These are phyloP conservation scores for Tapirus terrestris DNA, from an alignment of 2,113 vertebrate species.

Conservation along the genomic window DNA sequence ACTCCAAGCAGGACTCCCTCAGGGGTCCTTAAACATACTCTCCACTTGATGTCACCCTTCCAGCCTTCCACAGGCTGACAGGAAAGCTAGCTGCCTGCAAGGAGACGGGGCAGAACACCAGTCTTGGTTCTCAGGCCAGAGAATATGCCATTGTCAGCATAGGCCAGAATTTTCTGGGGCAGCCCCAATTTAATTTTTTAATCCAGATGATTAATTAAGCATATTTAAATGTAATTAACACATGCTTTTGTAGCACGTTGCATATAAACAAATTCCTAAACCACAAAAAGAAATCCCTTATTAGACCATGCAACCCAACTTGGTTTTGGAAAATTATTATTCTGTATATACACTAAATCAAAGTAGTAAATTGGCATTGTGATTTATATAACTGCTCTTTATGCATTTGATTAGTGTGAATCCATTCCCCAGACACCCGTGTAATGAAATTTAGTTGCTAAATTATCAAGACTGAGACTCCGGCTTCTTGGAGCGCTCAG, in stretches of 20 bases:
- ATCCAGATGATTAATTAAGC: slow-evolving; percentile 32
- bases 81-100: background rate
- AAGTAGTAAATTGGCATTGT: slow-evolving; percentile 30
- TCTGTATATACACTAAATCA: background rate
- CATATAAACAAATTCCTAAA: slow-evolving; percentile 40
- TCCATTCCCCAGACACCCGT: background rate
- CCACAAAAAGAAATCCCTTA: slow-evolving; percentile 26
- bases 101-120: background rate
- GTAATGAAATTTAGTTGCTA: background rate
- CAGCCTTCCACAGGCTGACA: background rate
- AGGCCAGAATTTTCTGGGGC: background rate
- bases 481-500: background rate
- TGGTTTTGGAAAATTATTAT: slow-evolving; percentile 55
- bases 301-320: background rate
- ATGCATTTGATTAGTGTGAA: background rate
- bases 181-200: slow-evolving; percentile 24
- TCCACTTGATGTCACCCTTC: background rate
- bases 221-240: slow-evolving; percentile 44
- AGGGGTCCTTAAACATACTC: background rate
- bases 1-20: background rate
- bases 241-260: background rate
- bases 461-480: background rate
- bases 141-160: background rate
- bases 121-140: background rate
- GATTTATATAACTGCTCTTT: background rate